Evolutionary conservation across 2,888 invertebrate genomes (phyloP).

Genomic region (Limnephilus lunatus): DNA sequence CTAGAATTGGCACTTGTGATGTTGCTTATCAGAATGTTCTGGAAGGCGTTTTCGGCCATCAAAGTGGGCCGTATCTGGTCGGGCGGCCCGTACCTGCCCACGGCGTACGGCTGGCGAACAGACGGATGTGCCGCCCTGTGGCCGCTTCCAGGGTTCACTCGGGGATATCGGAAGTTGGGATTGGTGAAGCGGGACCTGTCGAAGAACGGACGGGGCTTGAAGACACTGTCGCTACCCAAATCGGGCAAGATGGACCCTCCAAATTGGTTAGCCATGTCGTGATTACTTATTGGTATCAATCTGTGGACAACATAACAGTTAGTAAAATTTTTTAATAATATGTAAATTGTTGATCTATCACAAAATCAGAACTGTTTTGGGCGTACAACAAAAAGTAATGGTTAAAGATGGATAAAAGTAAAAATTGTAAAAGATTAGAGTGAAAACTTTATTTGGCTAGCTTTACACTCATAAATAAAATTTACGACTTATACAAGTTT

Average conservation of each 20-base stretch:
- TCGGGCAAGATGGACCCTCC: constrained; percentile 38
- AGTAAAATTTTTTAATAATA: not conserved
- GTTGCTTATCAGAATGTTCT: constrained; percentile 46
- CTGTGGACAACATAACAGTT: not conserved
- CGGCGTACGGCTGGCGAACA: not conserved
- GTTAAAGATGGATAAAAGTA: too few species aligned
- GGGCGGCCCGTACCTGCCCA: constrained; percentile 13
- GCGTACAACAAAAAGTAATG: too few species aligned
- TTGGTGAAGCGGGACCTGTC: not conserved
- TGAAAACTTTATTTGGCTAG: too few species aligned
- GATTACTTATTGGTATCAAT: not conserved
- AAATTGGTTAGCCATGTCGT: not conserved
- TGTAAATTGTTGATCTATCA: too few species aligned
- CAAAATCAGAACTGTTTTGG: too few species aligned
- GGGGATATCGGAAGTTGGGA: constrained; percentile 14
- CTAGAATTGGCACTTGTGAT: not conserved
- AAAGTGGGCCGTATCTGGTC: not conserved
- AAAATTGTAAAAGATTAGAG: too few species aligned
- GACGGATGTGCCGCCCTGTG: not conserved
- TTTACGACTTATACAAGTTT: too few species aligned
- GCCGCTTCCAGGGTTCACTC: not conserved
- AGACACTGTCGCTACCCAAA: not conserved
- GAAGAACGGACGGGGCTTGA: not conserved
- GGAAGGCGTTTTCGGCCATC: not conserved
- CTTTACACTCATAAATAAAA: too few species aligned